These are phyloP conservation scores for Eupsilia transversa DNA, from an alignment of 2,888 invertebrate species.

Conservation along the genomic window DNA sequence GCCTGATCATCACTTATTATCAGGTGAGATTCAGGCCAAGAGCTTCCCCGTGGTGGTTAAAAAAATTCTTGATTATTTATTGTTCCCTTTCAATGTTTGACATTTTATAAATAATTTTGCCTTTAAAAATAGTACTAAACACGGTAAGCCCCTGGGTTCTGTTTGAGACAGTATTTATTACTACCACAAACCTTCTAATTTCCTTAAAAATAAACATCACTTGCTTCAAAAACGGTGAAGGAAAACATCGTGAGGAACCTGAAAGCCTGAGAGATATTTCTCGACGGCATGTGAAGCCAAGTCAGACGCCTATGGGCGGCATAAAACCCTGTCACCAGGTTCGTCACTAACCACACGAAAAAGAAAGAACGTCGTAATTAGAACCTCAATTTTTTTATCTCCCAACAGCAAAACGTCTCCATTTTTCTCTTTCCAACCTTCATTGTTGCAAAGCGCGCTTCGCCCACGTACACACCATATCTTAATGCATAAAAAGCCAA, in stretches of 20 bases:
- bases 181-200: not conserved
- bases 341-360: no score
- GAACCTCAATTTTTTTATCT: constrained; percentile 1
- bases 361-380: constrained; percentile 5
- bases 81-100: not conserved
- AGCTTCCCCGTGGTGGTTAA: no score
- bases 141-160: no score
- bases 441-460: constrained; percentile 8
- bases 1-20: no score
- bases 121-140: not conserved
- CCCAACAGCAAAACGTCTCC: constrained; percentile 3
- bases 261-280: no score
- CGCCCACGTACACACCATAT: constrained; percentile 61
- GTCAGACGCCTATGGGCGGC: no score
- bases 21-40: no score
- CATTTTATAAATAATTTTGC: not conserved
- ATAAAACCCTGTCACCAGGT: no score
- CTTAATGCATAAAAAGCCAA: constrained; percentile 62
- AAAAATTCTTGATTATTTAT: no score
- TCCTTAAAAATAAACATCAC: not conserved
- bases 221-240: no score
- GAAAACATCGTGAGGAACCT: no score
- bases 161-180: not conserved
- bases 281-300: no score
- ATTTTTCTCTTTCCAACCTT: not conserved